Percentiles rank a stretch among this genome's conserved stretches.
These are phyloP conservation scores for Zeuzera pyrina DNA, from an alignment of 2,888 invertebrate genomes.

Conservation along the genomic window DNA sequence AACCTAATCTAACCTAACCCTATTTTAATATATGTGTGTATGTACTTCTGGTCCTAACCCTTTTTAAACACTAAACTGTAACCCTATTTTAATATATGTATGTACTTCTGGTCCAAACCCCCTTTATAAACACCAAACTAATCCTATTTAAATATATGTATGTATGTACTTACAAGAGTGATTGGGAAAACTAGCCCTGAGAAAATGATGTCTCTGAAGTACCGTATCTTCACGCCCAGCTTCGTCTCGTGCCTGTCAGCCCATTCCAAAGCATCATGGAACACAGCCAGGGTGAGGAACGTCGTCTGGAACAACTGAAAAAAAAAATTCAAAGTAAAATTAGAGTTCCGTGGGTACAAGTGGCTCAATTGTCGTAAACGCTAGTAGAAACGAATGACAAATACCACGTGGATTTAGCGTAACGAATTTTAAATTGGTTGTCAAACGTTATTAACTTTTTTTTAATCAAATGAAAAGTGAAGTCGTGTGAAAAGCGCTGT, in stretches of 20 bases:
- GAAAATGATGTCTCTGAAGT: conserved; percentile 44
- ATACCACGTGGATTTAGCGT: too few species aligned
- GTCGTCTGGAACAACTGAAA: conserved; percentile 50
- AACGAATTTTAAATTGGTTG: too few species aligned
- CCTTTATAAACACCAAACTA: not conserved
- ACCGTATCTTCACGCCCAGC: conserved; percentile 32
- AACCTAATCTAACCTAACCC: too few species aligned
- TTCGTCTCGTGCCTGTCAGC: conserved; percentile 30
- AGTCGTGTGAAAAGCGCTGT: too few species aligned
- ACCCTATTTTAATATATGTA: too few species aligned
- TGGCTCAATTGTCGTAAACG: too few species aligned
- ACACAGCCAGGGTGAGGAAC: conserved; percentile 44
- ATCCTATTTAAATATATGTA: not conserved
- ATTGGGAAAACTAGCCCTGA: conserved; percentile 44
- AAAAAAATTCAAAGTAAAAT: not conserved
- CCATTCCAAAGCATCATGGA: conserved; percentile 51
- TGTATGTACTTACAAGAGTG: conserved; percentile 34
- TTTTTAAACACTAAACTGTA: too few species aligned
- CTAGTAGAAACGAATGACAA: too few species aligned
- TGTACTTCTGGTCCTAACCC: too few species aligned
- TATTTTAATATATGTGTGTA: too few species aligned
- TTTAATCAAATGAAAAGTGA: too few species aligned
- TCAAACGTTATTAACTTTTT: too few species aligned
- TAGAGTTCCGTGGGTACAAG: not conserved
- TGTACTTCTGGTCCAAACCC: not conserved